These are phyloP conservation scores for Symphodus melops DNA, from an alignment of 2,113 vertebrate species.

Conservation along the genomic window DNA sequence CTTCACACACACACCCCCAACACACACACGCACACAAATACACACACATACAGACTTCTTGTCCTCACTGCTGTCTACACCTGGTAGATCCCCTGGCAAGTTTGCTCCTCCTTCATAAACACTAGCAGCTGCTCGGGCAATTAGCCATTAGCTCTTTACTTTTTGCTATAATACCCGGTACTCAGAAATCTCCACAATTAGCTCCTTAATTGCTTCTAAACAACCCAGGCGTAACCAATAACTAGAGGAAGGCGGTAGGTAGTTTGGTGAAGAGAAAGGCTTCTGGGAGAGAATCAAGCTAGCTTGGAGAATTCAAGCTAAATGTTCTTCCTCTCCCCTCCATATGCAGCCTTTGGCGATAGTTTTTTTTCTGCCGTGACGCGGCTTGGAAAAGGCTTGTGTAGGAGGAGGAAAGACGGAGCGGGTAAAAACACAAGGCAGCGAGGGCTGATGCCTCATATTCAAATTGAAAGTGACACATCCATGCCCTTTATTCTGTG, in stretches of 20 bases:
- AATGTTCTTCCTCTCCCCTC: constrained; percentile 49
- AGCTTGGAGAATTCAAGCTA: constrained; percentile 46
- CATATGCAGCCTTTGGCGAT: constrained; percentile 57
- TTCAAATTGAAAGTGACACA: constrained; percentile 76
- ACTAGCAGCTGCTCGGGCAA: constrained; percentile 83
- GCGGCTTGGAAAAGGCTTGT: constrained; percentile 37
- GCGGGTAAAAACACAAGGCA: constrained; percentile 48
- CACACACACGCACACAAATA: background rate
- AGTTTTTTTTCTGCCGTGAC: constrained; percentile 32
- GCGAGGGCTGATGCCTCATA: constrained; percentile 64
- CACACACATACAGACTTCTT: constrained; percentile 11
- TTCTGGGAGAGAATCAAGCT: constrained; percentile 57
- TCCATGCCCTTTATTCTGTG: constrained; percentile 71
- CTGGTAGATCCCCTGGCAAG: constrained; percentile 70
- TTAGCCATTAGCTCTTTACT: constrained; percentile 82
- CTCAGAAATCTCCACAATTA: constrained; percentile 83
- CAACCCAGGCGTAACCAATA: constrained; percentile 80
- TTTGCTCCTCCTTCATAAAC: constrained; percentile 81
- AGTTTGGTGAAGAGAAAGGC: constrained; percentile 57
- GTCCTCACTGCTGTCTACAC: constrained; percentile 53
- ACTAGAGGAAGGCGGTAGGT: constrained; percentile 70
- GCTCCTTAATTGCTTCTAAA: constrained; percentile 85
- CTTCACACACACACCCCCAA: constrained; percentile 33
- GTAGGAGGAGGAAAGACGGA: constrained; percentile 25
- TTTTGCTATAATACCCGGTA: constrained; percentile 81